Evolutionary conservation across 2,888 invertebrate genomes (phyloP).

Genomic region (Ophion ventricosus): DNA sequence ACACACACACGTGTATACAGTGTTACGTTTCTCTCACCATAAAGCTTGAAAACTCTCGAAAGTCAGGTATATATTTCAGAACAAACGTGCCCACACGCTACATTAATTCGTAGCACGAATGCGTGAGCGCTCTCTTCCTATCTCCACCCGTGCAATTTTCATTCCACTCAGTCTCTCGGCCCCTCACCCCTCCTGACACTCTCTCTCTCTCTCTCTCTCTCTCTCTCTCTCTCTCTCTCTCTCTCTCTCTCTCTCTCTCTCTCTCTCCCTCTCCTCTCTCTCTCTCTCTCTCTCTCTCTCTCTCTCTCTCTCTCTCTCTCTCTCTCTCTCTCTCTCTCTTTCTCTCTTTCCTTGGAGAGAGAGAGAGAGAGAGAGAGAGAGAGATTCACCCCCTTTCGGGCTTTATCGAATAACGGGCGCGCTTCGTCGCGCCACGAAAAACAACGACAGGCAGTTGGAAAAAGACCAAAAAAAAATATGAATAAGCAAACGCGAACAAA

Average conservation of each 20-base stretch:
- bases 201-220: not conserved
- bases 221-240: no score
- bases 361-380: no score
- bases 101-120: slow-evolving; percentile 64
- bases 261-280: not conserved
- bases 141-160: slow-evolving; percentile 49
- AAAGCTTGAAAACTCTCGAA: slow-evolving; percentile 44
- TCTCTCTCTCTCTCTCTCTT: not conserved
- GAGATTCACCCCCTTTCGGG: no score
- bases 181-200: not conserved
- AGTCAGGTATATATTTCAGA: slow-evolving; percentile 60
- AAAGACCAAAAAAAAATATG: not conserved
- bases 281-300: not conserved
- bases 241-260: slow-evolving; percentile 6
- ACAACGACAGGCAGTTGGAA: not conserved
- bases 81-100: slow-evolving; percentile 62
- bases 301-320: not conserved
- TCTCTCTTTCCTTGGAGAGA: no score
- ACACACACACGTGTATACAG: not conserved
- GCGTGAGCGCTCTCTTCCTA: slow-evolving; percentile 36
- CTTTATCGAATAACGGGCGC: not conserved
- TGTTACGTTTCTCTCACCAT: slow-evolving; percentile 26
- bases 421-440: not conserved
- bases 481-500: no score
- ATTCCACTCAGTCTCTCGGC: slow-evolving; percentile 40